Base-by-base conservation (phyloP, 2,888 invertebrate species). In the Lamproptera curius region DNA sequence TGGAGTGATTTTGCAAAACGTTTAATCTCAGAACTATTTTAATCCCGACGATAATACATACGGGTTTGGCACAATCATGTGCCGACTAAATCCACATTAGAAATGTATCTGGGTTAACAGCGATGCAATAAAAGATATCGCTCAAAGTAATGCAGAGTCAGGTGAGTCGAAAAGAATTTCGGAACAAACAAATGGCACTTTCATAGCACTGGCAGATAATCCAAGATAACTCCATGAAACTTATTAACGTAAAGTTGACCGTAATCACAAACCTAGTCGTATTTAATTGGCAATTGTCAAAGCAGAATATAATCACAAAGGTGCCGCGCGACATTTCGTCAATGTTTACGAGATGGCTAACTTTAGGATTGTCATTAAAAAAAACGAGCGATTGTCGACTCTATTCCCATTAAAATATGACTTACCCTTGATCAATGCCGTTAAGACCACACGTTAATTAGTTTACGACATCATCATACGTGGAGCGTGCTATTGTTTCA, bases 401-500 rank as follows among this genome's bases (percentile, higher is more conserved):
- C 65, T 72, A 68, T 11, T n/a, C 2, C 1, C 20, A 2, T 41
- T 2, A 46, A 15, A 38, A 53, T 59, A 67, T 57, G 55, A 51
- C 50, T 20, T 17, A 31, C 0, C 15, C 10, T 38, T 48, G 37
- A 37, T 45, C 42, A 28, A 48, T 51, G 47, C 36, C 44, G 17
- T 28, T 26, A 26, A 36, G 8, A 16, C 36, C 42, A 37, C 36
- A 53, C 36, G 51, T 54, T 52, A 56, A 47, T 62, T 68, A 58
- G 69, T 67, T 63, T 67, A 65, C 62, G 67, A 62, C 63, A 70
- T 28, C 10, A 28, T 10, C 71, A 75, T 73, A 77, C 67, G 70
- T 69, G 64, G 73, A 79, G 65, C 66, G 70, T 73, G 74, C 70
- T 84, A 82, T 86, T 85, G 84, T 83, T 83, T 81, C 73, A 81